Percentiles rank a stretch among this genome's conserved stretches.
These are phyloP conservation scores for Psittacula echo DNA, from an alignment of 2,797 vertebrate species.

Conservation along the genomic window DNA sequence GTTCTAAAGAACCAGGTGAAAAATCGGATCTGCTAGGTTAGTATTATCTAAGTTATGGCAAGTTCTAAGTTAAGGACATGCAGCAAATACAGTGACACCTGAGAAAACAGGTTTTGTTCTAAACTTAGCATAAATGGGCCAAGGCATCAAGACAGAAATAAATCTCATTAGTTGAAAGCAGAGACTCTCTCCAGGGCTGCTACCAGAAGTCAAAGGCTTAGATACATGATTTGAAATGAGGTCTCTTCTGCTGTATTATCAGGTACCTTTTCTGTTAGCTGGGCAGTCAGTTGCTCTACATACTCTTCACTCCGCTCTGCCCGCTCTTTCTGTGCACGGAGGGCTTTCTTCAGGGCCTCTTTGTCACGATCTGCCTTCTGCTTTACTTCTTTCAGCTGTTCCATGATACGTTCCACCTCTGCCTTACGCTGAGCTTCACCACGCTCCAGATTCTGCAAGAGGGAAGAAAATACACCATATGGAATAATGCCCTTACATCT, in stretches of 20 bases:
- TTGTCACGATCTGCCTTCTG: constrained; percentile 81
- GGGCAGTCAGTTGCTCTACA: constrained; percentile 79
- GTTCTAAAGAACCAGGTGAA: not conserved
- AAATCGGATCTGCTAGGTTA: not conserved
- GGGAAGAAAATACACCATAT: not conserved
- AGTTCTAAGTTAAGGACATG: not conserved
- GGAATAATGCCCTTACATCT: not conserved
- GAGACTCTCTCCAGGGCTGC: not conserved
- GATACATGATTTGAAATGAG: not conserved
- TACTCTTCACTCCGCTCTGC: constrained; percentile 86
- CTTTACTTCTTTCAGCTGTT: constrained; percentile 81
- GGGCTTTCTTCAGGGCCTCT: constrained; percentile 86
- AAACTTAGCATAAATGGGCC: constrained; percentile 40
- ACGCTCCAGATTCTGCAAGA: constrained; percentile 85
- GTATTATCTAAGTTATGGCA: not conserved
- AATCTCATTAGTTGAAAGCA: not conserved
- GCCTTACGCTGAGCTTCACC: constrained; percentile 81
- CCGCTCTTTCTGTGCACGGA: constrained; percentile 86
- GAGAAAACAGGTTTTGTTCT: constrained; percentile 11
- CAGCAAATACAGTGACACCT: not conserved
- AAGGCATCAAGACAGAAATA: constrained; percentile 35
- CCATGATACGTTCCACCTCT: constrained; percentile 79
- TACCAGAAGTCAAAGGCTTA: not conserved
- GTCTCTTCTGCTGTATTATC: not conserved
- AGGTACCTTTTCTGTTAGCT: constrained; percentile 87